These are phyloP conservation scores for Drosophila carrolli DNA, from an alignment of 1,140 invertebrate genomes.

Conservation along the genomic window DNA sequence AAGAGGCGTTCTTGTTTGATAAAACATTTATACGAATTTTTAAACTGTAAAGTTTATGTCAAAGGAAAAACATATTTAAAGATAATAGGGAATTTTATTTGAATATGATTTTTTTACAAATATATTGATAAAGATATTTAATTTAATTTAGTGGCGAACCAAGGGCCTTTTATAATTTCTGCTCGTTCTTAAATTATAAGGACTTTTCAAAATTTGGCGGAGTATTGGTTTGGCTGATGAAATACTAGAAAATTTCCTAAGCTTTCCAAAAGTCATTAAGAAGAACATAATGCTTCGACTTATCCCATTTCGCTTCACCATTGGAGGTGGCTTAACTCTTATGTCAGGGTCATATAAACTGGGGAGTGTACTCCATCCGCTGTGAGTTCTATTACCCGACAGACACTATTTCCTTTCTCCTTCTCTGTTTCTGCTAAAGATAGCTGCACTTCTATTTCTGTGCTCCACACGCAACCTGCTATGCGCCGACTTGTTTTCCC, in stretches of 20 bases:
- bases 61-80: too few relatives aligned
- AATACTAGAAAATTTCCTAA: conserved; percentile 1
- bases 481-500: conserved; percentile 13
- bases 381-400: conserved; percentile 37
- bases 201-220: too few relatives aligned
- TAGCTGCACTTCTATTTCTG: conserved; percentile 66
- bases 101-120: too few relatives aligned
- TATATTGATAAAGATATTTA: too few relatives aligned
- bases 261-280: not conserved
- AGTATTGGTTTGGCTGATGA: not conserved
- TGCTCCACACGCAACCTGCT: conserved; percentile 33
- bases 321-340: conserved; percentile 19
- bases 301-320: conserved; percentile 19
- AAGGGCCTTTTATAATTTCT: too few relatives aligned
- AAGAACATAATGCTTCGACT: not conserved
- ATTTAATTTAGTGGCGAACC: too few relatives aligned
- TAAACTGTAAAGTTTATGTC: too few relatives aligned
- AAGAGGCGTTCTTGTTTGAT: too few relatives aligned
- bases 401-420: conserved; percentile 17
- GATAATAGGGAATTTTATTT: too few relatives aligned
- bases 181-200: too few relatives aligned
- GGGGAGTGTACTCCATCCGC: conserved; percentile 1
- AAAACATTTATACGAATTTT: too few relatives aligned
- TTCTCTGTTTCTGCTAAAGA: conserved; percentile 13
- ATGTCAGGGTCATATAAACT: conserved; percentile 11